Percentiles rank a stretch among this genome's conserved stretches.
Evolutionary conservation across 2,113 vertebrate species (phyloP).

Genomic region (Candoia aspera): DNA sequence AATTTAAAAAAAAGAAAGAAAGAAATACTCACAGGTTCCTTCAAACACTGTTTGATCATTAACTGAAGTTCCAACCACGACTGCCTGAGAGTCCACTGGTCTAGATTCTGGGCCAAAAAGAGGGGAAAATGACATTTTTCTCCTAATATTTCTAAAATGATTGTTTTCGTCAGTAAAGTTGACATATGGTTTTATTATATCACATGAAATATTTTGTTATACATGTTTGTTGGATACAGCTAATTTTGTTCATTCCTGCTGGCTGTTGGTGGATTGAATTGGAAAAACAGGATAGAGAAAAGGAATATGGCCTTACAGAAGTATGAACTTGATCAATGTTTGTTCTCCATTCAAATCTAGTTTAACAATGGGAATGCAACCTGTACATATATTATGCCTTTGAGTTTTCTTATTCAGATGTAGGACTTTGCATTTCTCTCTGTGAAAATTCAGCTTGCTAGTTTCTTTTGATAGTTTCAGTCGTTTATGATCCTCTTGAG

Average conservation of each 20-base stretch:
- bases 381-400: neutral
- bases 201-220: neutral
- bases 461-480: neutral
- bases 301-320: neutral
- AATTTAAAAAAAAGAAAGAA: conserved; percentile 24
- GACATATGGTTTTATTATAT: neutral
- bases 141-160: neutral
- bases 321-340: neutral
- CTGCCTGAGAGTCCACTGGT: conserved; percentile 78
- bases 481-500: neutral
- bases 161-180: neutral
- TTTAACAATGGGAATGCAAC: neutral
- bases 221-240: no score
- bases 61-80: conserved; percentile 80
- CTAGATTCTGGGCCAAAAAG: conserved; percentile 69
- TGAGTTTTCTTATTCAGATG: neutral
- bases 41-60: conserved; percentile 79
- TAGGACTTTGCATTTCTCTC: neutral
- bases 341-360: neutral
- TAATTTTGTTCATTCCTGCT: neutral
- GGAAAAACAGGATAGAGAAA: neutral
- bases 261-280: neutral
- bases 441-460: neutral
- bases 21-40: conserved; percentile 75
- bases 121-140: neutral